Base-by-base conservation (phyloP, 2,113 vertebrate species). In the Capra hircus region DNA sequence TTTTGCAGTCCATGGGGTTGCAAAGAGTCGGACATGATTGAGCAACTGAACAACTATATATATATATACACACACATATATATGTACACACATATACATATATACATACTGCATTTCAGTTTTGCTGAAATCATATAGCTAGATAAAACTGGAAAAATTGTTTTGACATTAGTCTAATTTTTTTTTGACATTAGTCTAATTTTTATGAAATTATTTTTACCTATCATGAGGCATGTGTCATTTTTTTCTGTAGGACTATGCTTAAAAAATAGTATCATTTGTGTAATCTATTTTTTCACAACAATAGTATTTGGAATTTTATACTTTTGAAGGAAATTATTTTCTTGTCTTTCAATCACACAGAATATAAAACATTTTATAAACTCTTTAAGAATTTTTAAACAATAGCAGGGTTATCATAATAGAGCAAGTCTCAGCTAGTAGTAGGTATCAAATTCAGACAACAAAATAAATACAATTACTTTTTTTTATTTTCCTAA, bases 401-500 rank as follows among this genome's bases (percentile, higher is more conserved):
- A 83, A 62, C 40, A 78, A 43, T 55, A 77, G 28, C 33, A 87
- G 11, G 0, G 1, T 91, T 96, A 85, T 92, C 43, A 90, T 84
- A 87, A 92, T 59, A 80, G 89, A 84, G 77, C 23, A 88, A 17
- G 81, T 95, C 23, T 94, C 45, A 57, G 71, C 83, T 92, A 95
- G 11, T 86, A 85, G 23, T 55, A 95, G 55, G 59, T 43, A 86
- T 88, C 27, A 82, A 93, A 97, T 94, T 83, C 36, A 90, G 95
- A 90, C 25, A 77, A 64, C 28, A 96, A 90, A 90, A 77, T 77
- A 89, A 83, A 30, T 92, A 21, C 33, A 84, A 81, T 96, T 97
- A 87, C 25, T 88, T 90, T 94, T 94, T 90, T 86, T 88, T 83
- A 57, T 92, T 21, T 93, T 94, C 50, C 21, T 88, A 88, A 88